Evolutionary conservation across 2,797 vertebrate genomes (phyloP), one percentile per base, ranked within the genome.

Genomic region (Triplophysa yarkandensis): DNA sequence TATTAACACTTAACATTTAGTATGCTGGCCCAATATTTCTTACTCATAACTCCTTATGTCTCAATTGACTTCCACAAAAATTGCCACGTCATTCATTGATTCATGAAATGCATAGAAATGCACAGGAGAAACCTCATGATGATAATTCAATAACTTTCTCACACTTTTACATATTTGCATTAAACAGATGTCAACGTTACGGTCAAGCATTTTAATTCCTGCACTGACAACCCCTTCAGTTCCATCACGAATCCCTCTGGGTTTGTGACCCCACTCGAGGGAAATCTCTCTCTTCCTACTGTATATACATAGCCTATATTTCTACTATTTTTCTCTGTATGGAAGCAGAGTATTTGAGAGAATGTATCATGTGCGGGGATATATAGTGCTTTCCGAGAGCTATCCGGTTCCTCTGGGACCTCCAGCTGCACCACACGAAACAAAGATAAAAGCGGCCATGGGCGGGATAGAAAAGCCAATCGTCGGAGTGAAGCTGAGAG

Each of bases 331-430:
- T 19, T 36, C 8, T 70, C 61, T 54, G 78, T 50, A 43, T 11
- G 81, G 74, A 85, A 86, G 81, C 79, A 74, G 80, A 84, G 80
- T 72, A 77, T 82, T 86, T 79, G 46, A 63, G 54, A 67, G 80
- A 81, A 52, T 77, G 83, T 77, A 82, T 80, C 83, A 81, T 85
- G 79, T 25, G 76, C 83, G 86, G 76, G 78, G 81, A 81, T 81
- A 85, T 78, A 83, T 86, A 88, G 80, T 80, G 85, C 83, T 87
- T 86, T 85, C 74, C 84, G 85, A 89, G 90, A 85, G 86, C 80
- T 81, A 79, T 74, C 74, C 81, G 83, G 85, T 81, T 80, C 57
- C 77, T 75, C 85, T 85, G 80, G 79, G 81, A 71, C 74, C 68
- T 81, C 66, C n/a, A 46, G 14, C 17, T 14, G 19, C 57, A 76